Conservation (phyloP, 1,140 invertebrate genomes). For the Cydia pomonella region DNA sequence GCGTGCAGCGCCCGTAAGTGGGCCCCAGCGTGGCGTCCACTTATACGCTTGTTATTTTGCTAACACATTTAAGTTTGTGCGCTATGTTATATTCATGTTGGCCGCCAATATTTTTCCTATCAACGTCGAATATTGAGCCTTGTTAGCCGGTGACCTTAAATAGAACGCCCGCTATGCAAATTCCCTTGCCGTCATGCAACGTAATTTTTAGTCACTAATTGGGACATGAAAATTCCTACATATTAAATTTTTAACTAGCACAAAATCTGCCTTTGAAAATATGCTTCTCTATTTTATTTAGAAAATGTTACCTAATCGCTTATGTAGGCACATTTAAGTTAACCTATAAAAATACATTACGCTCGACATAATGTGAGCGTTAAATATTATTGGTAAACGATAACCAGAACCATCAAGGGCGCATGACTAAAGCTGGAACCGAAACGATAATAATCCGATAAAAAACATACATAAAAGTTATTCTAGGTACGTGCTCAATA, state of each 20-base stretch:
- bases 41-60: conserved; percentile 44
- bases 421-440: conserved; percentile 18
- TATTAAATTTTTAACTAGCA: background rate
- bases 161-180: background rate
- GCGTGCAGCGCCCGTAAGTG: conserved; percentile 47
- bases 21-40: conserved; percentile 42
- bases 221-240: background rate
- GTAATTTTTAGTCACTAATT: conserved; percentile 2
- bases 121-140: conserved; percentile 20
- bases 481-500: conserved; percentile 46
- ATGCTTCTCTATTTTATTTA: background rate
- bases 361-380: background rate
- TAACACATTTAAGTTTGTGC: conserved; percentile 35
- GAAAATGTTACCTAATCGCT: background rate
- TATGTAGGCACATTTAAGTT: background rate
- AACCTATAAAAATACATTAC: conserved; percentile 7
- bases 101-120: background rate
- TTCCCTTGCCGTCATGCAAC: conserved; percentile 2
- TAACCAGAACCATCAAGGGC: conserved; percentile 7
- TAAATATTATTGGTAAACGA: conserved; percentile 28
- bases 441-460: conserved; percentile 29
- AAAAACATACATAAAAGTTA: conserved; percentile 40
- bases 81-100: conserved; percentile 19
- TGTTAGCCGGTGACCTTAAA: conserved; percentile 10
- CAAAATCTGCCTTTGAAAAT: background rate